A percentile compares a stretch with the other conserved stretches of the same genome.
These are phyloP conservation scores for Stichopus horrens DNA, from an alignment of 53 echinoderm and acorn worm species.

Conservation along the genomic window DNA sequence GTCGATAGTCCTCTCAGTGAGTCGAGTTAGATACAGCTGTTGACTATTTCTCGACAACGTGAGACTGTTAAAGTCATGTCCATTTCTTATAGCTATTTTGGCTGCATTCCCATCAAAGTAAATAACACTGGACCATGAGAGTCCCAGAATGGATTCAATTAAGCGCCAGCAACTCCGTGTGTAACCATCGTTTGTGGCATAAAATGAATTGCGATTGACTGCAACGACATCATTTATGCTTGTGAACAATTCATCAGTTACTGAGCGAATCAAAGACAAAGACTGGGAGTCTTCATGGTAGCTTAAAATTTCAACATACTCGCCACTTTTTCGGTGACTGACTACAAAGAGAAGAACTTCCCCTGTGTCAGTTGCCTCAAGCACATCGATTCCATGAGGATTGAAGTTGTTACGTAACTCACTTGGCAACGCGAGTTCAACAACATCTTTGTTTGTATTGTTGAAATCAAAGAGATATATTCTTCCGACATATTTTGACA, in stretches of 20 bases:
- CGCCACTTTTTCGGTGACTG: slow-evolving; percentile 17
- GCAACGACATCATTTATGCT: slow-evolving; percentile 33
- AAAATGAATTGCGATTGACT: slow-evolving; percentile 24
- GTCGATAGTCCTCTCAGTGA: not conserved
- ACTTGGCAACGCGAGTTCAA: slow-evolving; percentile 9
- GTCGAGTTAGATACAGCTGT: not conserved
- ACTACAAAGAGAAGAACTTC: slow-evolving; percentile 35
- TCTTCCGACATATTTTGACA: slow-evolving; percentile 6
- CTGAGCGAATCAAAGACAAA: slow-evolving; percentile 2
- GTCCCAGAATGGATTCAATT: slow-evolving; percentile 46
- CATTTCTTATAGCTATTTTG: not conserved
- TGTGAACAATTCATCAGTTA: slow-evolving; percentile 7
- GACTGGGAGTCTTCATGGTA: not conserved
- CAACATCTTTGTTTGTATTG: slow-evolving; percentile 1
- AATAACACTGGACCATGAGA: slow-evolving; percentile 55
- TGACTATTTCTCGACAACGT: not conserved
- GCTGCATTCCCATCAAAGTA: slow-evolving; percentile 57
- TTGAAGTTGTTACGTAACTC: slow-evolving; percentile 6
- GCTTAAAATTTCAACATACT: slow-evolving; percentile 13
- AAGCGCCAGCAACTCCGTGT: slow-evolving; percentile 5
- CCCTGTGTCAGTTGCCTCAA: not conserved
- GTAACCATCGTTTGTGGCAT: slow-evolving; percentile 30
- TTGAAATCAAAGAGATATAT: slow-evolving; percentile 41
- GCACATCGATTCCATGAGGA: slow-evolving; percentile 31
- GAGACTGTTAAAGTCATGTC: not conserved